Conservation (phyloP, 2,797 vertebrate genomes). For the Saxicola maurus region DNA sequence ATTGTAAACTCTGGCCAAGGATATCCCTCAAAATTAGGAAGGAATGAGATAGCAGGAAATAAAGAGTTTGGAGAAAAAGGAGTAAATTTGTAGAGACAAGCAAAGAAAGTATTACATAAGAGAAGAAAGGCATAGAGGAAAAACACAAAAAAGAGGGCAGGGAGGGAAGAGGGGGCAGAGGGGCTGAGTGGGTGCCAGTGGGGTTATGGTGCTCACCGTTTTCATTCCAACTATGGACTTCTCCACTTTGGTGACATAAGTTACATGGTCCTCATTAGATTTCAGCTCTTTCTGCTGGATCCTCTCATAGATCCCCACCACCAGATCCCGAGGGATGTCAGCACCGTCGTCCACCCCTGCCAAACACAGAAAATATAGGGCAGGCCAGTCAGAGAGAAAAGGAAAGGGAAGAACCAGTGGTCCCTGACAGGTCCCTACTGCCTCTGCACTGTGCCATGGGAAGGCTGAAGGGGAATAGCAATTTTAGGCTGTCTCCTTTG, state of each 20-base stretch:
- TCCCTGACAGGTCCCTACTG: not conserved
- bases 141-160: not conserved
- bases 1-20: not conserved
- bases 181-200: not conserved
- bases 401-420: not conserved
- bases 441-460: not conserved
- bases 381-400: not conserved
- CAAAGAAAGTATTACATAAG: not conserved
- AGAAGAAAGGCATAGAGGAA: not conserved
- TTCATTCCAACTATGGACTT: constrained; percentile 95
- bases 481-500: not conserved
- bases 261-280: constrained; percentile 97
- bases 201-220: constrained; percentile 73
- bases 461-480: not conserved
- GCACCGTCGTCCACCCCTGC: constrained; percentile 95
- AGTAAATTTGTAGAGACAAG: not conserved
- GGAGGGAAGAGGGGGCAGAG: not conserved
- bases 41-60: not conserved
- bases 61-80: not conserved
- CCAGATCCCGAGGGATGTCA: constrained; percentile 95
- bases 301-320: constrained; percentile 95
- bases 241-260: constrained; percentile 97
- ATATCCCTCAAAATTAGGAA: not conserved
- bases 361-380: not conserved
- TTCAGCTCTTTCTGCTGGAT: constrained; percentile 96